Evolutionary conservation across 2,113 vertebrate genomes (phyloP), one percentile per base, ranked within the genome.

Genomic region (Oryzias celebensis): DNA sequence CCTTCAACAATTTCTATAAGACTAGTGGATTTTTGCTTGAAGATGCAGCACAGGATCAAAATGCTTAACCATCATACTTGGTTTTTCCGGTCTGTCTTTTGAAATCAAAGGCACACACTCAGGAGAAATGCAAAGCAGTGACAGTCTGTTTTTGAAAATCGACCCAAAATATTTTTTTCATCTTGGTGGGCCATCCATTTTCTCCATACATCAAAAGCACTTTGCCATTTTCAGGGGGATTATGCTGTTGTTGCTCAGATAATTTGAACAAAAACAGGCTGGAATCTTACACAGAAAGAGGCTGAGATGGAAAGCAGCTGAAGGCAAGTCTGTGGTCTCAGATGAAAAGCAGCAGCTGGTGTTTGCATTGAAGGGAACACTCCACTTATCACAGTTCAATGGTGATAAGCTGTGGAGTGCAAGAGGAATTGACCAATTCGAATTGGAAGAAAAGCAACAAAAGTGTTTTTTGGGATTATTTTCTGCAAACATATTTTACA

Each of bases 321-420:
- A 46, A 17, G 22, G 50, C 66, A 53, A 47, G 53, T 58, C 15
- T 43, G 26, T 20, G n/a, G 57, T 56, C 50, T 66, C 28, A 65
- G 23, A 43, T 75, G 20, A 68, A 74, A 60, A 54, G 56, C 18
- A 36, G 17, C 41, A 66, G 53, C 62, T 51, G 23, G 51, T 58
- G 42, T 43, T 22, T 71, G 45, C 48, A 49, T 28, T 10, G 7
- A 23, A 42, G 28, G 16, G 46, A 57, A 66, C 22, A 76, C 36
- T 65, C 62, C 22, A 62, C 68, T 63, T 63, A 54, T 56, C 41
- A 20, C 46, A 62, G 43, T 51, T 61, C 62, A 71, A 62, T 61
- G 62, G 50, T 52, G 23, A 73, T 60, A 46, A 54, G 43, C 31
- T 20, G 14, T 14, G 6, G 49, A 62, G 44, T 49, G n/a, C 16